Base-by-base conservation (phyloP, 2,888 invertebrate species). In the Oscheius sp. region DNA sequence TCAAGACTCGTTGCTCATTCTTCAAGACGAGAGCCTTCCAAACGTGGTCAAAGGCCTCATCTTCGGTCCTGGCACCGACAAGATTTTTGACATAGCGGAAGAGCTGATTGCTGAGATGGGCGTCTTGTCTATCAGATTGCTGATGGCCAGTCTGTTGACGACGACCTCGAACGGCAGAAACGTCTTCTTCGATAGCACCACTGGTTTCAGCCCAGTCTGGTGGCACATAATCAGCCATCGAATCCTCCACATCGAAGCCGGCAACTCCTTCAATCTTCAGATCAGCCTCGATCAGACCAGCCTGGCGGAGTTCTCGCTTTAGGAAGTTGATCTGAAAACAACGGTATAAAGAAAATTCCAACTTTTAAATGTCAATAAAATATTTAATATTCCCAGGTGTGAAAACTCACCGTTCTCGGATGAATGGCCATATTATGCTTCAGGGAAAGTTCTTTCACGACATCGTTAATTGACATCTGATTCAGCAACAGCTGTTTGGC, bases 21-120 rank as follows among this genome's bases (percentile, higher is more conserved):
- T 78, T 79, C 51, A 78, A 75, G 37, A 81, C 76, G 3, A 82
- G 72, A 75, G 82, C 74, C 66, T 76, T 79, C 78, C 79, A 84
- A 4, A 84, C 59, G 35, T 74, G 53, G 58, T 82, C 82, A 63
- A 81, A 81, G 0, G 81, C 79, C 9, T 84, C 84, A 5, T 58
- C 65, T 65, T 84, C 82, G 13, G 58, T 74, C 10, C 76, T 10
- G 0, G 78, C 66, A 2, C 80, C 80, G 51, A 80, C 75, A n/a
- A 78, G 70, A 29, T 63, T 75, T 33, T 74, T 76, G 2, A 77
- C 79, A 10, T 79, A 78, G 47, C 79, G 59, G 79, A 77, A 82
- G 13, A 82, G 58, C 1, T 77, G 76, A 55, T 55, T 37, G 9
- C 35, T 32, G 35, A 55, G 2, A 47, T 70, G 53, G 29, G 53